These are phyloP conservation scores for Brachypodius melanocephalos DNA, from an alignment of 2,113 vertebrate genomes.

Conservation along the genomic window DNA sequence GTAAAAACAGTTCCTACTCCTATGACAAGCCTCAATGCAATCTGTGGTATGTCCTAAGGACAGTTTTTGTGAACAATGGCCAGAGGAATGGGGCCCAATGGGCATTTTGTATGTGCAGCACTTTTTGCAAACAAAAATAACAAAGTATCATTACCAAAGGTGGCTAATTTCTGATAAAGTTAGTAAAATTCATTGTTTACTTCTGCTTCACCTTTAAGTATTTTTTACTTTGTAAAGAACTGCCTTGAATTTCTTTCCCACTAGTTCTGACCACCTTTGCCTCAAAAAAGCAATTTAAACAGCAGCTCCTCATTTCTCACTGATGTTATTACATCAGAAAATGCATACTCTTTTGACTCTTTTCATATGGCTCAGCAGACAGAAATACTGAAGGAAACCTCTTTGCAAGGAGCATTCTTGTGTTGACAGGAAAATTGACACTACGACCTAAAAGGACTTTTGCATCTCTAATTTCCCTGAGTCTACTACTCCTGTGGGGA, in stretches of 20 bases:
- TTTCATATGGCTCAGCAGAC: neutral
- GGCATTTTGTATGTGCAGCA: neutral
- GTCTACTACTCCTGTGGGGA: neutral
- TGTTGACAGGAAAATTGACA: conserved; percentile 46
- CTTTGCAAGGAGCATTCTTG: neutral
- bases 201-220: neutral
- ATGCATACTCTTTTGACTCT: neutral
- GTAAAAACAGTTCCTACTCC: neutral
- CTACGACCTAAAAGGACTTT: conserved; percentile 38
- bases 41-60: neutral
- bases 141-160: neutral
- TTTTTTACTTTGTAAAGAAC: neutral
- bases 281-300: neutral
- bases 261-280: neutral
- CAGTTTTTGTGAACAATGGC: neutral
- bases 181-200: neutral
- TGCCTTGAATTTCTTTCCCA: neutral
- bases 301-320: neutral
- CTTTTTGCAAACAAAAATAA: neutral
- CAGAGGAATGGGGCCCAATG: neutral
- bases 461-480: conserved; percentile 30
- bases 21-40: neutral
- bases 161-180: neutral
- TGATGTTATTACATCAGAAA: neutral
- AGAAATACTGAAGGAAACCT: neutral